Evolutionary conservation across 2,888 invertebrate species (phyloP), one percentile per base, ranked within the genome.

Genomic region (Hylaea fasciaria): DNA sequence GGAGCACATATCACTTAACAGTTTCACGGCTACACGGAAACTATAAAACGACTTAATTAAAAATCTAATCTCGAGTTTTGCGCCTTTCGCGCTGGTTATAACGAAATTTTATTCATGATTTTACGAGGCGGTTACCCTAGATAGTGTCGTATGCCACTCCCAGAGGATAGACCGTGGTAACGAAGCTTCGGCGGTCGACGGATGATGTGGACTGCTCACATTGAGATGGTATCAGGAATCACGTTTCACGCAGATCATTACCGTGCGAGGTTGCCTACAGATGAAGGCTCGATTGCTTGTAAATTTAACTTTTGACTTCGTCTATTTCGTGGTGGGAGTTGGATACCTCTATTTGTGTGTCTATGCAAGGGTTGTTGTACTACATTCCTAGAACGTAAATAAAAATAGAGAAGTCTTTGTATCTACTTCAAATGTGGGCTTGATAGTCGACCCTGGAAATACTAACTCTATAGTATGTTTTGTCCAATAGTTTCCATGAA

Each of bases 11-110:
- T 67, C 68, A 69, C 72, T 70, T 67, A 60, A 66, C 67, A 62
- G 71, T 71, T 68, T 64, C 66, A 66, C 68, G 72, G 68, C 59
- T 64, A 57, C 58, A 61, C 66, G 64, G 72, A 66, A 71, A 69
- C 68, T 67, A 67, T 74, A 76, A 76, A 72, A 74, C 70, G 72
- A 70, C 73, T 76, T 77, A 75, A 78, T 81, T 78, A 77, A 78
- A n/a, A 77, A 73, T 76, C 63, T 76, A 73, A 78, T 77, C 71
- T 74, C 68, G 72, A 69, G 69, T 72, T 76, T 73, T 73, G 70
- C 69, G 70, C 69, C 69, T 70, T 68, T 62, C 58, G 55, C 68
- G 70, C 72, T 67, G 64, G 53, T 64, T 59, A 57, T 65, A 65
- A 70, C 70, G 53, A 57, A 47, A 67, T 68, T 69, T 70, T 68